A percentile compares a stretch with the other conserved stretches of the same genome.
phyloP scores from a whole-genome alignment of 1,140 invertebrate genomes.

The Drosophila elegans region DNA sequence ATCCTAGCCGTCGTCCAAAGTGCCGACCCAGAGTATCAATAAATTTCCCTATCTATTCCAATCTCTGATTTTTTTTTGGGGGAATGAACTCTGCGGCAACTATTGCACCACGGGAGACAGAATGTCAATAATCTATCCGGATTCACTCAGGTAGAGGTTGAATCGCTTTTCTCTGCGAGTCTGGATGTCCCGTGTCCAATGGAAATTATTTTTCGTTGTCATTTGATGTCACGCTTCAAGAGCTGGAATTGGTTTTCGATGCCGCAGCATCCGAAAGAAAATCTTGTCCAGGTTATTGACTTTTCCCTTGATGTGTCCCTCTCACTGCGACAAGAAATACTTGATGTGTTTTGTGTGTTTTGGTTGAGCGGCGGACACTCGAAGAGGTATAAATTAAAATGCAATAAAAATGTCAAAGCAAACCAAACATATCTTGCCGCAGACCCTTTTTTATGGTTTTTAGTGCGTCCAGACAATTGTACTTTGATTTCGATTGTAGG shows the following conservation, averaged over 20 bases:
- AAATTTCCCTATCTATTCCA: conserved; percentile 52
- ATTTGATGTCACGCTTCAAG: conserved; percentile 78
- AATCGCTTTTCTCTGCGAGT: conserved; percentile 6
- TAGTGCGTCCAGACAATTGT: conserved; percentile 34
- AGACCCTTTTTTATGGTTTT: conserved; percentile 22
- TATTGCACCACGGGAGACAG: conserved; percentile 35
- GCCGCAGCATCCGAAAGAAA: conserved; percentile 31
- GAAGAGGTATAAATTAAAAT: conserved; percentile 76
- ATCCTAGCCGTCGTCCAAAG: conserved; percentile 23
- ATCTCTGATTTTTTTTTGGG: conserved; percentile 14
- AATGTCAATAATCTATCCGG: conserved; percentile 38
- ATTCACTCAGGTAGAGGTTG: conserved; percentile 54
- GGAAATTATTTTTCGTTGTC: conserved; percentile 63
- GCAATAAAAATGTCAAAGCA: conserved; percentile 82
- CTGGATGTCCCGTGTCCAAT: conserved; percentile 45
- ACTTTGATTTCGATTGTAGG: conserved; percentile 46
- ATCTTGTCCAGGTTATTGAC: conserved; percentile 73
- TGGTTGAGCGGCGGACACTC: conserved; percentile 36
- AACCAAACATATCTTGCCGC: conserved; percentile 27
- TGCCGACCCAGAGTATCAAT: conserved; percentile 58
- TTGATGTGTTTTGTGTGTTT: conserved; percentile 39
- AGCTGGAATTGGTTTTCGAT: conserved; percentile 67
- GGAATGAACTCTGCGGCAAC: conserved; percentile 32
- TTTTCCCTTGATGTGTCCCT: conserved; percentile 43
- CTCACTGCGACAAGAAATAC: conserved; percentile 40